Base-by-base conservation (phyloP, 2,888 invertebrate genomes). In the Pegoplata infirma region DNA sequence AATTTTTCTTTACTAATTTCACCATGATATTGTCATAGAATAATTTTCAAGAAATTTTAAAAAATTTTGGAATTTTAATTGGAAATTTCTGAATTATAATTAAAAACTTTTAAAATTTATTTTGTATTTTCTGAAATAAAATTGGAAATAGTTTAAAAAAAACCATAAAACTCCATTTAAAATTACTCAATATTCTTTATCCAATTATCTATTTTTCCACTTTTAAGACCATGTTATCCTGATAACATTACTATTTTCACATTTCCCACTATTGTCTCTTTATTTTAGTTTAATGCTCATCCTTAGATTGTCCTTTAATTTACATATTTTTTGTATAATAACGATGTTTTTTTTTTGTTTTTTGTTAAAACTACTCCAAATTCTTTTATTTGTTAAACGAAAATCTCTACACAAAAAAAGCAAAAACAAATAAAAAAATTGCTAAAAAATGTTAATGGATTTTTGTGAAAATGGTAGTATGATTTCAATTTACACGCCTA, bases 401-500 rank as follows among this genome's bases (percentile, higher is more conserved):
- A 63, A 61, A 23, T 49, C 63, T 16, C 36, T 67, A 61, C 6
- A 23, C 14, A 6, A 8, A 23, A 16, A 21, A 59, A 40, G 28
- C 40, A 51, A 44, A n/a, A n/a, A n/a, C 21, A 23, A 49, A 71
- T n/a, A n/a, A 71, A 46, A 40, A 55, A 49, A 64, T 32, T 28
- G 19, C 19, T 10, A 56, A 58, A 46, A 32, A 69, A 69, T 64
- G 56, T 55, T 47, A 73, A 73, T 73, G 73, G 64, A 56, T 25
- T 69, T 73, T 25, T 28, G 17, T 19, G 17, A 19, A 72, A 64
- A 53, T 67, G 56, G 21, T 63, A 63, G 49, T 56, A 56, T 56
- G 51, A 72, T 67, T 72, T 67, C 55, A 56, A 67, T 77, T 77
- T 67, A 68, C 76, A 67, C 67, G 76, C 72, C 72, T 68, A 61